phyloP scores from a whole-genome alignment of 2,888 invertebrate genomes.

The Uloborus plumipes region DNA sequence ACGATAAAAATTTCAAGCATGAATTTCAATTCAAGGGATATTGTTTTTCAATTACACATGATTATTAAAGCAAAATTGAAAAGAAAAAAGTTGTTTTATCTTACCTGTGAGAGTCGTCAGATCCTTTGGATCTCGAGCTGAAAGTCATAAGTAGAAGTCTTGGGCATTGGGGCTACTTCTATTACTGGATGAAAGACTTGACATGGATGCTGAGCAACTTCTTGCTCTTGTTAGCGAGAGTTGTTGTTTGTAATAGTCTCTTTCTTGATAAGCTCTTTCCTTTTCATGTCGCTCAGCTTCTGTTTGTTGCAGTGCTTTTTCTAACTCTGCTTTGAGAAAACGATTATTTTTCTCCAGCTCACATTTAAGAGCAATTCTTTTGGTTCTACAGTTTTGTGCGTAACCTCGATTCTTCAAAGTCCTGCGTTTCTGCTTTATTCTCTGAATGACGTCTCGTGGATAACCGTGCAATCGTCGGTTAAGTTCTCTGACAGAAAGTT shows the following conservation, averaged over 20 bases:
- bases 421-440: constrained; percentile 92
- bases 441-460: constrained; percentile 89
- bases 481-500: constrained; percentile 90
- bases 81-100: too few relatives aligned
- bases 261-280: constrained; percentile 78
- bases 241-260: constrained; percentile 76
- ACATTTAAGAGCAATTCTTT: constrained; percentile 88
- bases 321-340: constrained; percentile 77
- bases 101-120: too few relatives aligned
- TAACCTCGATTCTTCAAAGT: constrained; percentile 96
- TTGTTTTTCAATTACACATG: too few relatives aligned
- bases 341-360: constrained; percentile 89
- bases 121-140: too few relatives aligned
- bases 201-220: too few relatives aligned
- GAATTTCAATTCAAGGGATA: too few relatives aligned
- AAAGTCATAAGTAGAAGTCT: too few relatives aligned
- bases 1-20: too few relatives aligned
- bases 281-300: constrained; percentile 79
- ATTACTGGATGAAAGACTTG: too few relatives aligned
- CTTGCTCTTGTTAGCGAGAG: not conserved
- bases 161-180: too few relatives aligned
- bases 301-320: constrained; percentile 67
- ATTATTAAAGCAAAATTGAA: too few relatives aligned
- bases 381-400: constrained; percentile 96
- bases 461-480: constrained; percentile 94